Conservation (phyloP, 2,113 vertebrate species). For the Perca schrenkii region DNA sequence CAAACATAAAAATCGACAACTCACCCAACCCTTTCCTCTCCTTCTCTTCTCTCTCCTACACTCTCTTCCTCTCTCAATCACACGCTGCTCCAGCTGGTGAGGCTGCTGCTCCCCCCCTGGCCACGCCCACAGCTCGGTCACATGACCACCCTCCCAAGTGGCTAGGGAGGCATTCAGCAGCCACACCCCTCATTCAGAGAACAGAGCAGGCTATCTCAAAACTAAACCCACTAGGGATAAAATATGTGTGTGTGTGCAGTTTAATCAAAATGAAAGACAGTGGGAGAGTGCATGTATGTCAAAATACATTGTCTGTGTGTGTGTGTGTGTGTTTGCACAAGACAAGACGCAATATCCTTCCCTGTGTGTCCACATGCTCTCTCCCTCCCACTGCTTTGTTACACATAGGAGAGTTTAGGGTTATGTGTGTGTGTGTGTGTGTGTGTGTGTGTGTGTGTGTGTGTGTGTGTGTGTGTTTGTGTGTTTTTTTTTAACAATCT, state of each 20-base stretch:
- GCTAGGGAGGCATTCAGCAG: constrained; percentile 65
- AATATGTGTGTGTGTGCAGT: constrained; percentile 20
- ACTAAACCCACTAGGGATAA: constrained; percentile 13
- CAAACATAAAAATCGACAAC: constrained; percentile 57
- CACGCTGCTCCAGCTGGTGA: constrained; percentile 80
- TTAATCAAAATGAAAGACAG: constrained; percentile 19
- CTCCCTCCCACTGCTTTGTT: constrained; percentile 53
- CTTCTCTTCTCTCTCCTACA: constrained; percentile 56
- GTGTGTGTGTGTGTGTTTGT: constrained; percentile 1
- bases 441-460: constrained; percentile 28
- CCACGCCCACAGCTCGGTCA: constrained; percentile 79
- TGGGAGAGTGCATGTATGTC: neutral
- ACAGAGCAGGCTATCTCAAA: constrained; percentile 21
- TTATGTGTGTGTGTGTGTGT: constrained; percentile 27
- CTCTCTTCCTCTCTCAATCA: constrained; percentile 78
- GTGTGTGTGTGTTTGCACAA: constrained; percentile 22
- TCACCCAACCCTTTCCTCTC: constrained; percentile 81
- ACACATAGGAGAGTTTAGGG: constrained; percentile 33
- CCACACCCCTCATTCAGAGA: constrained; percentile 82
- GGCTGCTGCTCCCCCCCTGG: constrained; percentile 52
- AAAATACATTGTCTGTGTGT: constrained; percentile 31
- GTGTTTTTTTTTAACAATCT: neutral
- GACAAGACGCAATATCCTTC: constrained; percentile 31
- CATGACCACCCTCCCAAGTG: constrained; percentile 75
- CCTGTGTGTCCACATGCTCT: constrained; percentile 50